Percentiles rank a stretch among this genome's conserved stretches.
Evolutionary conservation across 1,140 invertebrate genomes (phyloP).

Genomic region (Camponotus vicinus): DNA sequence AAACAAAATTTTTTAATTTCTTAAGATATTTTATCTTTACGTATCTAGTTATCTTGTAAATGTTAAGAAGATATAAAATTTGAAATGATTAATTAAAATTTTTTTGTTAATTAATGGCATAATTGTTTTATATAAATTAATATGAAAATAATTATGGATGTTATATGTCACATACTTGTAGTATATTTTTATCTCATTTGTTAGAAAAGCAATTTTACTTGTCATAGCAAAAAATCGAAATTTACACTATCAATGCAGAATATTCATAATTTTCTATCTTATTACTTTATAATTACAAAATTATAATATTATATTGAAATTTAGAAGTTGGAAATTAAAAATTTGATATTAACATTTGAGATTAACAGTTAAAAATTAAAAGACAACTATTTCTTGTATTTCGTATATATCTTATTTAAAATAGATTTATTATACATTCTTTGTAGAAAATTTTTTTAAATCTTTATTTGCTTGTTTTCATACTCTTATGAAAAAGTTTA

Average conservation of each 20-base stretch:
- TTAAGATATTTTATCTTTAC: neutral
- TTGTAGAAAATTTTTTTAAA: neutral
- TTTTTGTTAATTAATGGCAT: neutral
- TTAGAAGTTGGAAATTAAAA: neutral
- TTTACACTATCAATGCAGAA: neutral
- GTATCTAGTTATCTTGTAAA: neutral
- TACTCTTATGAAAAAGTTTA: neutral
- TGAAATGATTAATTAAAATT: neutral
- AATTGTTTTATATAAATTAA: neutral
- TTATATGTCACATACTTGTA: neutral
- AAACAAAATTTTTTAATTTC: neutral
- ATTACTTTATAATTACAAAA: neutral
- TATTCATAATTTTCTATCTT: neutral
- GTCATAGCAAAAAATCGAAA: neutral
- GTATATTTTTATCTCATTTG: neutral
- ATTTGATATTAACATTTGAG: neutral
- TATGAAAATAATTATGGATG: neutral
- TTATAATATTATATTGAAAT: neutral
- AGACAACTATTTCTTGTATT: neutral
- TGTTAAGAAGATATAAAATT: neutral
- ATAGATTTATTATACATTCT: constrained; percentile 3
- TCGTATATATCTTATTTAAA: neutral
- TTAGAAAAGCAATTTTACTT: neutral
- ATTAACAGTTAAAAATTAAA: neutral
- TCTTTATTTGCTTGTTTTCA: neutral